Percentiles rank a stretch among this genome's conserved stretches.
These are phyloP conservation scores for Lasioglossum zephyrum DNA, from an alignment of 2,888 invertebrate species.

Conservation along the genomic window DNA sequence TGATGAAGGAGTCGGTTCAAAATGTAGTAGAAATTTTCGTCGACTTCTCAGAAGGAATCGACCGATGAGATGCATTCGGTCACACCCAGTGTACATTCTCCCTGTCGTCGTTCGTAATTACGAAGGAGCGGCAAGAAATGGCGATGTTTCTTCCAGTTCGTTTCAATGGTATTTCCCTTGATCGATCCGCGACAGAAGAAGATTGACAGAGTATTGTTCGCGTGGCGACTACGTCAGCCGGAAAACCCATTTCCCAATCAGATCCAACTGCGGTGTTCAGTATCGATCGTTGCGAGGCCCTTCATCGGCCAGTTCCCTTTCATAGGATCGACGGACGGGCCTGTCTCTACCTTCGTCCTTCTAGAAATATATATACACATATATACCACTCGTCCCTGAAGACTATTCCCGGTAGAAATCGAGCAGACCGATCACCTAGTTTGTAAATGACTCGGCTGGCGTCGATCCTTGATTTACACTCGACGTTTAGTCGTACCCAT, in stretches of 20 bases:
- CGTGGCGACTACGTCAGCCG: constrained; percentile 42
- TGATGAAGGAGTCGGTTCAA: not conserved
- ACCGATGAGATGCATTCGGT: not conserved
- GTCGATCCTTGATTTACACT: not conserved
- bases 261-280: constrained; percentile 39
- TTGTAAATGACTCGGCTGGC: not conserved
- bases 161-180: constrained; percentile 8
- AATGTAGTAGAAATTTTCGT: not conserved
- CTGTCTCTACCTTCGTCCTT: not conserved
- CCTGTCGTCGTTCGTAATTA: not conserved
- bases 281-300: constrained; percentile 52
- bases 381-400: not conserved
- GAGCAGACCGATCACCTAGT: not conserved
- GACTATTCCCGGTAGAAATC: not conserved
- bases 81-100: not conserved
- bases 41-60: not conserved
- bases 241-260: constrained; percentile 58
- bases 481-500: not conserved
- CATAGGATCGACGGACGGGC: not conserved
- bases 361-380: not conserved
- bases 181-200: constrained; percentile 41
- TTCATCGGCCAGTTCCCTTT: not conserved
- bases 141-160: constrained; percentile 11
- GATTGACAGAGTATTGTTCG: constrained; percentile 67
- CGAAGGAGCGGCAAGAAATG: not conserved